A percentile compares a stretch with the other conserved stretches of the same genome.
These are phyloP conservation scores for Ptiloglossa arizonensis DNA, from an alignment of 1,140 invertebrate genomes.

Conservation along the genomic window DNA sequence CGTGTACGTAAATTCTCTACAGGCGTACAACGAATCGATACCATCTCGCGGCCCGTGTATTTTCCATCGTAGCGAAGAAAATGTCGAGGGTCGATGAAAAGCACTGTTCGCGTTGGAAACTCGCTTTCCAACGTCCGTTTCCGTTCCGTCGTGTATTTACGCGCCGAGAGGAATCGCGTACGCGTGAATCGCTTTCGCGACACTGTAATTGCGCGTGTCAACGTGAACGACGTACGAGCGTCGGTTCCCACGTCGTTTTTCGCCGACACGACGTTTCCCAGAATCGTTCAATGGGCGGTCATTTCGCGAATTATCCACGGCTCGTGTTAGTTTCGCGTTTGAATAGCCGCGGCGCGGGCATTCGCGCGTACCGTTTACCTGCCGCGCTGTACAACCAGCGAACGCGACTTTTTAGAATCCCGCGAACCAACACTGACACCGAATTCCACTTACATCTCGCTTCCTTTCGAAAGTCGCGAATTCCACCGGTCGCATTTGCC, in stretches of 20 bases:
- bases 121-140: background rate
- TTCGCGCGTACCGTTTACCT: slow-evolving; percentile 1
- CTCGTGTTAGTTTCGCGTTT: slow-evolving; percentile 21
- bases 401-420: slow-evolving; percentile 23
- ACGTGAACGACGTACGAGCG: background rate
- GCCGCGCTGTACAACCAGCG: no score
- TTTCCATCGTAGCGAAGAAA: background rate
- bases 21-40: background rate
- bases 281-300: background rate
- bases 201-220: slow-evolving; percentile 17
- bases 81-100: slow-evolving; percentile 34
- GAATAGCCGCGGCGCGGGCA: background rate
- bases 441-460: slow-evolving; percentile 57
- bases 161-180: no score
- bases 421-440: slow-evolving; percentile 55
- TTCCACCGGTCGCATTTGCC: slow-evolving; percentile 24
- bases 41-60: no score
- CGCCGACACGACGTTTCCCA: background rate
- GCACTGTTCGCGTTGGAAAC: background rate
- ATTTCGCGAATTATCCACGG: background rate
- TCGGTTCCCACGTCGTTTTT: slow-evolving; percentile 13
- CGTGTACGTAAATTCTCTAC: no score
- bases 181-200: background rate
- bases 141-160: background rate
- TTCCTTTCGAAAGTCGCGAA: slow-evolving; percentile 49